phyloP scores from a whole-genome alignment of 2,888 invertebrate genomes.

The Labia minor region DNA sequence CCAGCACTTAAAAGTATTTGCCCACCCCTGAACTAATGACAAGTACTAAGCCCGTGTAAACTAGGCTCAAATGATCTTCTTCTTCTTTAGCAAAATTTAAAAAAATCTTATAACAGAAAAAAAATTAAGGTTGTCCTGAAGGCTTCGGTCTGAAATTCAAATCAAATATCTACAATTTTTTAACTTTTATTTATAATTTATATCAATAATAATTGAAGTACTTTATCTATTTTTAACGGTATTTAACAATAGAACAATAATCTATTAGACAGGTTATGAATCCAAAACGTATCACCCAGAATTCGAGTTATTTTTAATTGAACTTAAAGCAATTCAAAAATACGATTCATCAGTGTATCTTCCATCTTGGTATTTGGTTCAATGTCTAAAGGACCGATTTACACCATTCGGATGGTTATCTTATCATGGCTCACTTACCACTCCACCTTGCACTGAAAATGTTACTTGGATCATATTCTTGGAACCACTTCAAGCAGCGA shows the following conservation, averaged over 20 bases:
- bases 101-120: too few relatives aligned
- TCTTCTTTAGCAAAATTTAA: too few relatives aligned
- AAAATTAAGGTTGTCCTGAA: too few relatives aligned
- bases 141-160: not conserved
- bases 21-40: too few relatives aligned
- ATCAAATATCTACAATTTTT: not conserved
- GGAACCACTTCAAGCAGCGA: conserved; percentile 44
- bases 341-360: not conserved
- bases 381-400: not conserved
- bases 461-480: conserved; percentile 49
- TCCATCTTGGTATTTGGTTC: not conserved
- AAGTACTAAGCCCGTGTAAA: too few relatives aligned
- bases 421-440: conserved; percentile 46
- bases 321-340: not conserved
- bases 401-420: conserved; percentile 33
- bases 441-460: conserved; percentile 48
- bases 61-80: too few relatives aligned
- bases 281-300: not conserved
- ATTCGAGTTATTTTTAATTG: not conserved
- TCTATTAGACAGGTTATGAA: too few relatives aligned
- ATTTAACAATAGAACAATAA: too few relatives aligned
- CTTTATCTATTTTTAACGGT: too few relatives aligned
- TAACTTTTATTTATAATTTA: too few relatives aligned
- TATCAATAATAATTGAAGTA: too few relatives aligned
- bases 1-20: too few relatives aligned